Evolutionary conservation across 1,140 invertebrate genomes (phyloP).

Genomic region (Leucophenga varia): DNA sequence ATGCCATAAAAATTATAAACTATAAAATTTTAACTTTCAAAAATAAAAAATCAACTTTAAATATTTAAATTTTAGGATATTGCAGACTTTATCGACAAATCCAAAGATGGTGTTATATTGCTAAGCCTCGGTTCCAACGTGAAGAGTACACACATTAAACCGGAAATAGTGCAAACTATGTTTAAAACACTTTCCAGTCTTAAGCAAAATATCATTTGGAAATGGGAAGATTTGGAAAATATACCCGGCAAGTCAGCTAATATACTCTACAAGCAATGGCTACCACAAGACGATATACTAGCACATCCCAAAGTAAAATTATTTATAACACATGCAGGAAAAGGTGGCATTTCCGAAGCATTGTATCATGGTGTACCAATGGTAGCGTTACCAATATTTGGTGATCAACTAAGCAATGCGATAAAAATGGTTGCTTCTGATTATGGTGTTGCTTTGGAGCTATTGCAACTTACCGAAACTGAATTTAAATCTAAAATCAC

Average conservation of each 20-base stretch:
- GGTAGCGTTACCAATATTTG: conserved; percentile 68
- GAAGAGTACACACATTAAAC: conserved; percentile 52
- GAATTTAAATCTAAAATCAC: conserved; percentile 31
- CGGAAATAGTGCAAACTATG: conserved; percentile 50
- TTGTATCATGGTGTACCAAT: conserved; percentile 71
- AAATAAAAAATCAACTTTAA: neutral
- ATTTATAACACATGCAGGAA: conserved; percentile 75
- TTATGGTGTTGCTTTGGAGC: conserved; percentile 56
- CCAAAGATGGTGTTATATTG: conserved; percentile 61
- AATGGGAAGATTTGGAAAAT: conserved; percentile 61
- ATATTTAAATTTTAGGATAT: conserved; percentile 48
- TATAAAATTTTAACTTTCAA: too few relatives aligned
- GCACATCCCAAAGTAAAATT: conserved; percentile 69
- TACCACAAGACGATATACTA: conserved; percentile 70
- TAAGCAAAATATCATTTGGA: conserved; percentile 64
- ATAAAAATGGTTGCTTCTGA: conserved; percentile 56
- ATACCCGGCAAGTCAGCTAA: conserved; percentile 63
- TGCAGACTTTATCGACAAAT: conserved; percentile 58
- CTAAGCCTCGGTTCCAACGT: conserved; percentile 65
- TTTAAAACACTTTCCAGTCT: conserved; percentile 58
- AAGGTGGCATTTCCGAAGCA: conserved; percentile 70
- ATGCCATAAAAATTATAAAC: too few relatives aligned
- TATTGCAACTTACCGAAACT: conserved; percentile 48
- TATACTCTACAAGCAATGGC: conserved; percentile 66
- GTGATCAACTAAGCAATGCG: conserved; percentile 64